Conservation (phyloP, 2,888 invertebrate genomes). For the Dioctria rufipes region DNA sequence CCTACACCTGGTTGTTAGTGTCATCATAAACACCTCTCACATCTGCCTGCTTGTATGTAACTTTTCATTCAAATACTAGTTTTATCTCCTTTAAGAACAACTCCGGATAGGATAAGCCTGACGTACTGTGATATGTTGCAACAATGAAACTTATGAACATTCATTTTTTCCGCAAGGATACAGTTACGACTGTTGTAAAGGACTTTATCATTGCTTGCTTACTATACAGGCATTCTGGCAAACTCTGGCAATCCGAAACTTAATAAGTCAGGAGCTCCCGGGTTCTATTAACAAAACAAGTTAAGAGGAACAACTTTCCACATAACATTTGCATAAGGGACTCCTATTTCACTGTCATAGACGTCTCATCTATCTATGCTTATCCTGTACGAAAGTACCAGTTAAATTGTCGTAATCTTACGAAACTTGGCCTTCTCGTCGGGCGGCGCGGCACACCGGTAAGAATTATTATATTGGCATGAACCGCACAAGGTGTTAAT, state of each 20-base stretch:
- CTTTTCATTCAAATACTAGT: slow-evolving; percentile 17
- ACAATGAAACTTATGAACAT: slow-evolving; percentile 29
- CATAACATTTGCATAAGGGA: slow-evolving; percentile 50
- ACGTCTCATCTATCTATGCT: slow-evolving; percentile 29
- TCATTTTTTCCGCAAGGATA: slow-evolving; percentile 21
- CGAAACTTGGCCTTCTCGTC: slow-evolving; percentile 20
- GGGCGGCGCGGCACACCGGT: neutral
- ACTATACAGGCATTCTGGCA: neutral
- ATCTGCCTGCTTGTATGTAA: neutral
- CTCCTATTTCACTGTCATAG: slow-evolving; percentile 26
- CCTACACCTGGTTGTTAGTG: slow-evolving; percentile 13
- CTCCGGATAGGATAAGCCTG: neutral
- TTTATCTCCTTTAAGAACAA: slow-evolving; percentile 11
- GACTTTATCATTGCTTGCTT: slow-evolving; percentile 32
- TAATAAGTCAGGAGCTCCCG: slow-evolving; percentile 45
- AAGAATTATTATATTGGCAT: slow-evolving; percentile 29
- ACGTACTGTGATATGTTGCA: slow-evolving; percentile 31
- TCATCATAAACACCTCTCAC: neutral
- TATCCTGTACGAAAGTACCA: slow-evolving; percentile 14
- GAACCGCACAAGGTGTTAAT: slow-evolving; percentile 32
- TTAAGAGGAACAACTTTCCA: slow-evolving; percentile 42
- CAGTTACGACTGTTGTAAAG: slow-evolving; percentile 19
- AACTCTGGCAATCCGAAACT: slow-evolving; percentile 28
- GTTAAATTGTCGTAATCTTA: slow-evolving; percentile 36
- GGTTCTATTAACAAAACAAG: slow-evolving; percentile 48